Conservation (phyloP, 2,113 vertebrate genomes). For the Uria lomvia region DNA sequence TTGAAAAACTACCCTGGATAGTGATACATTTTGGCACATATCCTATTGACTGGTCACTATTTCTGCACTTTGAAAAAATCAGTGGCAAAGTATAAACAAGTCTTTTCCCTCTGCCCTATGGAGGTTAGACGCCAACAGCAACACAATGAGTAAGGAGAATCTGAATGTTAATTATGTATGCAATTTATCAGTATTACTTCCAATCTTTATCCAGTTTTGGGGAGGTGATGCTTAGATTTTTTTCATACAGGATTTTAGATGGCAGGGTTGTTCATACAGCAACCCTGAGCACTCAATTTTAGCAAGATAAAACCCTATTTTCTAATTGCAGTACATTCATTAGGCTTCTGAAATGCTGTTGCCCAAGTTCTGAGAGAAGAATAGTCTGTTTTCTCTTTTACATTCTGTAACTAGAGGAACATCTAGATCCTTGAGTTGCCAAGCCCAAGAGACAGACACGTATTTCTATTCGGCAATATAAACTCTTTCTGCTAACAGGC, state of each 20-base stretch:
- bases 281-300: fast-evolving
- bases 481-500: not conserved
- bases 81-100: not conserved
- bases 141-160: not conserved
- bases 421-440: not conserved
- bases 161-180: not conserved
- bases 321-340: not conserved
- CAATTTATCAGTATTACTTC: not conserved
- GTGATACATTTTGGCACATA: not conserved
- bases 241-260: not conserved
- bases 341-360: not conserved
- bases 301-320: not conserved
- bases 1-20: not conserved
- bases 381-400: not conserved
- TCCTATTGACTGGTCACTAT: not conserved
- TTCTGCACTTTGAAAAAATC: not conserved
- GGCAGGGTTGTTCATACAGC: not conserved
- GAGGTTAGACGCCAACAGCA: not conserved
- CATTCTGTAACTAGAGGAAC: not conserved
- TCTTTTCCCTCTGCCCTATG: not conserved
- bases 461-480: not conserved
- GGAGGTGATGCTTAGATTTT: not conserved
- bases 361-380: not conserved
- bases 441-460: not conserved
- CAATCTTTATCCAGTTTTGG: not conserved